These are phyloP conservation scores for Aphrophora alni DNA, from an alignment of 2,888 invertebrate species.

Conservation along the genomic window DNA sequence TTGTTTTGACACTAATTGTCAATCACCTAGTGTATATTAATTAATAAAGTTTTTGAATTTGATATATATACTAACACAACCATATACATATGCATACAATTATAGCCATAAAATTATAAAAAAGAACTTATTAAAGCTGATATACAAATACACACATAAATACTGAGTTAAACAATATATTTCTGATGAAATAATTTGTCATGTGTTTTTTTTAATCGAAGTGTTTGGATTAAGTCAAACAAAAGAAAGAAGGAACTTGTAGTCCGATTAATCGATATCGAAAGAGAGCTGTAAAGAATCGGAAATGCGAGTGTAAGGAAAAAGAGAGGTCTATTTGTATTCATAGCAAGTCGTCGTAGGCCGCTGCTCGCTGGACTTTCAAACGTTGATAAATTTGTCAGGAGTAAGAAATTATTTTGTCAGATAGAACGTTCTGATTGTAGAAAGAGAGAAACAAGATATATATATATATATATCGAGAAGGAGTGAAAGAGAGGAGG, in stretches of 20 bases:
- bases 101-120: too few relatives aligned
- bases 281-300: slow-evolving; percentile 17
- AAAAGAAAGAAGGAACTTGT: not conserved
- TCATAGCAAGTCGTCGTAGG: slow-evolving; percentile 17
- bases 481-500: slow-evolving; percentile 2
- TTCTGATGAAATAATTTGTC: too few relatives aligned
- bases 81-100: too few relatives aligned
- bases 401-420: slow-evolving; percentile 38
- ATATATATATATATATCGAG: not conserved
- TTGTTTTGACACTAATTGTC: too few relatives aligned
- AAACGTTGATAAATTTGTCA: slow-evolving; percentile 39
- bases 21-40: too few relatives aligned
- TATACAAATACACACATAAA: too few relatives aligned
- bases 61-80: too few relatives aligned
- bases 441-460: slow-evolving; percentile 15
- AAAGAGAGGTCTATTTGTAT: slow-evolving; percentile 30
- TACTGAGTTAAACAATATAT: too few relatives aligned
- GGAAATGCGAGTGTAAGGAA: slow-evolving; percentile 21
- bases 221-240: not conserved
- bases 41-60: too few relatives aligned
- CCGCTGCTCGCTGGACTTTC: slow-evolving; percentile 25
- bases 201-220: too few relatives aligned
- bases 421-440: slow-evolving; percentile 35
- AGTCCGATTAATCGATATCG: not conserved
- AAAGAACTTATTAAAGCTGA: too few relatives aligned